Conservation (phyloP, 2,797 vertebrate genomes). For the Molossus alvarezi region DNA sequence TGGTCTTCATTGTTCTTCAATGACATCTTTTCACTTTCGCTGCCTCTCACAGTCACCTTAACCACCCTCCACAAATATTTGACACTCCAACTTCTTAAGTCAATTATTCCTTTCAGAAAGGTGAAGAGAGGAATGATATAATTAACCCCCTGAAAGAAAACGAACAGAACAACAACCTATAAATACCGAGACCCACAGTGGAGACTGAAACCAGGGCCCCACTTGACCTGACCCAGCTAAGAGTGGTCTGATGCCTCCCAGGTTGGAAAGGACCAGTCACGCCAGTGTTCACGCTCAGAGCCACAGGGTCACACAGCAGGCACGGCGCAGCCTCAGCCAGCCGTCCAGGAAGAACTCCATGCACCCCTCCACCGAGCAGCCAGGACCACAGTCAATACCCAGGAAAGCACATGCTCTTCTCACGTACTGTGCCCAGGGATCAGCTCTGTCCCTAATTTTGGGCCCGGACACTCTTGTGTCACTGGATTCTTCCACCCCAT, state of each 20-base stretch:
- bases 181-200: background rate
- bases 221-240: background rate
- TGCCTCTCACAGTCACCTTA: background rate
- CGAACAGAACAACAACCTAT: background rate
- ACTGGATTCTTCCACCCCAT: background rate
- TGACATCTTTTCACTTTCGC: background rate
- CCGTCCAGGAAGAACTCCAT: background rate
- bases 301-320: background rate
- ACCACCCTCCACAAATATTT: constrained; percentile 28
- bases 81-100: constrained; percentile 30
- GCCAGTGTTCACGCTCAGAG: background rate
- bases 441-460: constrained; percentile 39
- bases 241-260: background rate
- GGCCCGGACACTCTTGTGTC: background rate
- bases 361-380: background rate
- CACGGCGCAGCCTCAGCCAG: background rate
- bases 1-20: background rate
- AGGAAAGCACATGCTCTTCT: background rate
- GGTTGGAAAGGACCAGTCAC: too few relatives aligned
- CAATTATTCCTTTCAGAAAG: constrained; percentile 72
- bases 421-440: background rate
- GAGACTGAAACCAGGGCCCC: background rate
- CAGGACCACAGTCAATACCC: background rate
- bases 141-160: constrained; percentile 65
- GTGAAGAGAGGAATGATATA: constrained; percentile 37